Conservation (phyloP, 2,888 invertebrate species). For the Pyrochroa serraticornis region DNA sequence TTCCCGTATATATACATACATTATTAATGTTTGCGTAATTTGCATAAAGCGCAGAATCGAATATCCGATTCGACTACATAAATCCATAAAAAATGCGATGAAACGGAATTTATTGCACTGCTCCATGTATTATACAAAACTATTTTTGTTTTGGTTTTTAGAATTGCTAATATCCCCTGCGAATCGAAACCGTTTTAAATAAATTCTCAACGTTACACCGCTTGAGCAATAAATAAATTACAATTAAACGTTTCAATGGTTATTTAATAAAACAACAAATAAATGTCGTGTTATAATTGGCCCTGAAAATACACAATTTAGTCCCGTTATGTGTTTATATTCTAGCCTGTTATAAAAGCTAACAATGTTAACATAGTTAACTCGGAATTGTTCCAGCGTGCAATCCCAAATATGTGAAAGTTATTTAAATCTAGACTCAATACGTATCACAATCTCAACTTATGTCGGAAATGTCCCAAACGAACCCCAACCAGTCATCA, state of each 20-base stretch:
- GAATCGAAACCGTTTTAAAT: constrained; percentile 6
- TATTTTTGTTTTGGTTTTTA: background rate
- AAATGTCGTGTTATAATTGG: constrained; percentile 14
- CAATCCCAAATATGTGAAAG: constrained; percentile 18
- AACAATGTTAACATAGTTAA: constrained; percentile 14
- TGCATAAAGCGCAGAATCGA: constrained; percentile 25
- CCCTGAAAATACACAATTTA: constrained; percentile 7
- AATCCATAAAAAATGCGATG: constrained; percentile 14
- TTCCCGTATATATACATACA: constrained; percentile 13
- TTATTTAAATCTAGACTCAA: constrained; percentile 10
- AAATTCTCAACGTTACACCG: background rate
- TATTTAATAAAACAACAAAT: constrained; percentile 9
- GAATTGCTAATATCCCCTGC: background rate
- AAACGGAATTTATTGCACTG: constrained; percentile 9
- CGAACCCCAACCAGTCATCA: no score
- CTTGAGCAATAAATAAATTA: no score
- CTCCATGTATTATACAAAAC: constrained; percentile 3
- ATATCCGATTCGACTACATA: constrained; percentile 21
- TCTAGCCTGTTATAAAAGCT: constrained; percentile 4
- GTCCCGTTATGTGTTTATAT: constrained; percentile 4
- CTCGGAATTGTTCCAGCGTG: background rate
- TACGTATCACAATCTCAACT: constrained; percentile 6
- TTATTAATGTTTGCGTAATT: constrained; percentile 23
- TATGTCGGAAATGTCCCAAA: background rate
- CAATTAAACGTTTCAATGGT: background rate